These are phyloP conservation scores for Abscondita cerata DNA, from an alignment of 2,888 invertebrate genomes.

Conservation along the genomic window DNA sequence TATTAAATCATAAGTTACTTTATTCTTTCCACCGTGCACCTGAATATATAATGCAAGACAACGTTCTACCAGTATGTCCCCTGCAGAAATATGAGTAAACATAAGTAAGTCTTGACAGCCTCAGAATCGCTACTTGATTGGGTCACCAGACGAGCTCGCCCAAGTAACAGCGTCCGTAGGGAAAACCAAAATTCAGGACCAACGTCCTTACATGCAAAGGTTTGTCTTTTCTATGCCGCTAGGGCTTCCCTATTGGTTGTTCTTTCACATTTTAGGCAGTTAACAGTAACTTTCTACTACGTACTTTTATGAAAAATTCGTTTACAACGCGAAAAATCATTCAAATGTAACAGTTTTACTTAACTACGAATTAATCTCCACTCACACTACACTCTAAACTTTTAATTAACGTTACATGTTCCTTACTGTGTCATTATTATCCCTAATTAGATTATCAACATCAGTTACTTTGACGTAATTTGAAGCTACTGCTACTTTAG, in stretches of 20 bases:
- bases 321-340: neutral
- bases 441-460: neutral
- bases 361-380: neutral
- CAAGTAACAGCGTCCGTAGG: conserved; percentile 36
- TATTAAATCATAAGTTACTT: conserved; percentile 46
- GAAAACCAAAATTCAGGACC: conserved; percentile 40
- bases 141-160: conserved; percentile 46
- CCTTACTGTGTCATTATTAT: neutral
- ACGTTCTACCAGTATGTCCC: conserved; percentile 42
- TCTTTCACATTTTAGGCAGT: conserved; percentile 18
- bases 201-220: conserved; percentile 26
- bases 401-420: neutral
- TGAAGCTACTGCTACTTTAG: neutral
- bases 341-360: no score
- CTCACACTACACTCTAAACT: neutral
- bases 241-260: conserved; percentile 20
- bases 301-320: neutral
- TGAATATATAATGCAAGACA: conserved; percentile 41
- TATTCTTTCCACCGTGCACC: conserved; percentile 43
- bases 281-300: conserved; percentile 12
- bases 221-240: conserved; percentile 24
- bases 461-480: neutral
- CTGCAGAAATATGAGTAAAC: conserved; percentile 52
- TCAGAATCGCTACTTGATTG: conserved; percentile 55
- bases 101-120: conserved; percentile 53